Conservation (phyloP, 37 sponge, comb jelly and placozoan species). For the Diacarnus erythraeanus region DNA sequence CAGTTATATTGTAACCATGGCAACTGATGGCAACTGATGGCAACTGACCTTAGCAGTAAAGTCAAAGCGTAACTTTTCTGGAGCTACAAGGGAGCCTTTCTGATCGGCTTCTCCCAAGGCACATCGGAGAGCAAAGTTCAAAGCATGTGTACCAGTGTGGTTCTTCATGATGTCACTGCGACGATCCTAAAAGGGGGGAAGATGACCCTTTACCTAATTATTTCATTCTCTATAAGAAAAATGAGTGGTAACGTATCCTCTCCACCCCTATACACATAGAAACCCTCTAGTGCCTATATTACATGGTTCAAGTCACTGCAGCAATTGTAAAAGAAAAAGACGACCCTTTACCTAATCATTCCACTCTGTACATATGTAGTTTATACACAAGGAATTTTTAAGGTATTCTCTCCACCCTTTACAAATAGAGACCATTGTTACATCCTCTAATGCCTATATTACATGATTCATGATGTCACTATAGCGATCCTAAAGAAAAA, state of each 20-base stretch:
- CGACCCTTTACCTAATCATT: neutral
- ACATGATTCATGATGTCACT: constrained; percentile 90
- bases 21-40: no score
- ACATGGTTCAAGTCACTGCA: constrained; percentile 91
- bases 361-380: no score
- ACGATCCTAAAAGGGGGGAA: constrained; percentile 85
- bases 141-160: constrained; percentile 97
- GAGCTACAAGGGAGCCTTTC: constrained; percentile 96
- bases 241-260: no score
- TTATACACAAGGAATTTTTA: no score
- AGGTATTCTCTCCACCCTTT: no score
- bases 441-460: no score
- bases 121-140: constrained; percentile 93
- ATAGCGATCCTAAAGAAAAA: constrained; percentile 85
- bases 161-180: constrained; percentile 93
- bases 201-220: neutral
- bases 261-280: no score
- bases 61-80: constrained; percentile 96
- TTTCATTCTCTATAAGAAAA: no score
- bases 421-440: no score
- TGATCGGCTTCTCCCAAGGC: constrained; percentile 93
- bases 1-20: no score
- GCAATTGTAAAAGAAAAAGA: constrained; percentile 75
- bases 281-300: no score
- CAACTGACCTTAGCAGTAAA: constrained; percentile 87